phyloP scores from a whole-genome alignment of 2,888 invertebrate genomes.

The Orthosia gothica region DNA sequence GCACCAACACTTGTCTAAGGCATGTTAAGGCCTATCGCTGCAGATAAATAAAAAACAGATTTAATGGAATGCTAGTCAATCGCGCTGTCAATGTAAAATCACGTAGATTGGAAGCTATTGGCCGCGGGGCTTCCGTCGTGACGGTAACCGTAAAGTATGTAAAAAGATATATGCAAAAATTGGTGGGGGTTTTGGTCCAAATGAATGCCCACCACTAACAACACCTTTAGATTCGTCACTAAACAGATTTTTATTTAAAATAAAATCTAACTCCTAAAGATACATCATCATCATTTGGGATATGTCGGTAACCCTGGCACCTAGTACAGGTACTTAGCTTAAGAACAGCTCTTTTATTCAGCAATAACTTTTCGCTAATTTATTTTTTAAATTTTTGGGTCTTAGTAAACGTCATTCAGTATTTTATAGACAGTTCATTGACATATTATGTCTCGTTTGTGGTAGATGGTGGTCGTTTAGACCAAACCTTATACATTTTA shows the following conservation, averaged over 20 bases:
- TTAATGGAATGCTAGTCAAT: conserved; percentile 38
- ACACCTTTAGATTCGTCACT: background rate
- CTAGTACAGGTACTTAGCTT: no score
- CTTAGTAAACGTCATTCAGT: background rate
- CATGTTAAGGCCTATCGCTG: conserved; percentile 1
- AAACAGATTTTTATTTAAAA: background rate
- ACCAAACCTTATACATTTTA: background rate
- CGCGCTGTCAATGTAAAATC: conserved; percentile 17
- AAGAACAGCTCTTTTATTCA: background rate
- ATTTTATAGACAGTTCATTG: background rate
- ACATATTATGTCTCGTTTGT: background rate
- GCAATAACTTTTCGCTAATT: no score
- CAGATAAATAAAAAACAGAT: conserved; percentile 26
- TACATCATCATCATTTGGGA: no score
- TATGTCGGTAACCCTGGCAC: no score
- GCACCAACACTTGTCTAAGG: background rate
- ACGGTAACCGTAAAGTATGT: conserved; percentile 59
- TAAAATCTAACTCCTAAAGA: background rate
- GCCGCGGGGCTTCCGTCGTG: conserved; percentile 53
- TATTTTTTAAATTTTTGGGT: background rate
- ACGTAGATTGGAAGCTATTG: conserved; percentile 45
- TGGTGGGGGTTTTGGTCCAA: background rate
- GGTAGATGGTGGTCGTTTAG: background rate
- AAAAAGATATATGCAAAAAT: conserved; percentile 38
- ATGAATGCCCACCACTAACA: background rate